Conservation (phyloP, 2,888 invertebrate species). For the Ectemnius lituratus region DNA sequence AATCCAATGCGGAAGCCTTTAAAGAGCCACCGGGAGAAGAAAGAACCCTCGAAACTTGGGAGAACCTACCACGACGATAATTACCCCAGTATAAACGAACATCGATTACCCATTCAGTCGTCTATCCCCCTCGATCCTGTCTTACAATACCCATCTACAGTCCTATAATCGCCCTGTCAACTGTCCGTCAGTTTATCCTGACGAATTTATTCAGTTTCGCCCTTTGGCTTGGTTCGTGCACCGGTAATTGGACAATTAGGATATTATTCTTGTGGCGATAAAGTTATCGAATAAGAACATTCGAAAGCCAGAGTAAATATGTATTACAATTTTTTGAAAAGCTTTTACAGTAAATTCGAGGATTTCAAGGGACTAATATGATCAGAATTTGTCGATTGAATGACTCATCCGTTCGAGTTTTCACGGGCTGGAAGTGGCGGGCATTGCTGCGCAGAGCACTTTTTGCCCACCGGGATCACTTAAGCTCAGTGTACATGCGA, state of each 20-base stretch:
- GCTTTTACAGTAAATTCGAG: too few relatives aligned
- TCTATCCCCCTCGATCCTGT: not conserved
- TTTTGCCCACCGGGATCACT: constrained; percentile 65
- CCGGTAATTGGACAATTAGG: not conserved
- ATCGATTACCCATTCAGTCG: not conserved
- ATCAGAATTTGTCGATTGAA: too few relatives aligned
- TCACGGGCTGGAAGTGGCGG: constrained; percentile 18
- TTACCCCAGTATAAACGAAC: not conserved
- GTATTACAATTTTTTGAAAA: too few relatives aligned
- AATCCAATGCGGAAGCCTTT: too few relatives aligned
- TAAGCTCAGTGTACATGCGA: constrained; percentile 41
- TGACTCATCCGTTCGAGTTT: too few relatives aligned
- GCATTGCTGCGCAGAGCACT: constrained; percentile 62
- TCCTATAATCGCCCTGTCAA: not conserved
- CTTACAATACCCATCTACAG: not conserved
- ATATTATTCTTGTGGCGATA: too few relatives aligned
- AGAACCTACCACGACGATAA: not conserved
- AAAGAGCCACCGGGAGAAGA: too few relatives aligned
- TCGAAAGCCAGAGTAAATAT: too few relatives aligned
- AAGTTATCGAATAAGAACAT: too few relatives aligned
- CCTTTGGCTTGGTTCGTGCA: not conserved
- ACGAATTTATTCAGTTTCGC: not conserved
- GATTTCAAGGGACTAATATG: too few relatives aligned
- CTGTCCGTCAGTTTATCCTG: not conserved
- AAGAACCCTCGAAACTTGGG: too few relatives aligned